Percentiles rank a stretch among this genome's conserved stretches.
These are phyloP conservation scores for Diplosoma virens DNA, from an alignment of 23 tunicate species.

Conservation along the genomic window DNA sequence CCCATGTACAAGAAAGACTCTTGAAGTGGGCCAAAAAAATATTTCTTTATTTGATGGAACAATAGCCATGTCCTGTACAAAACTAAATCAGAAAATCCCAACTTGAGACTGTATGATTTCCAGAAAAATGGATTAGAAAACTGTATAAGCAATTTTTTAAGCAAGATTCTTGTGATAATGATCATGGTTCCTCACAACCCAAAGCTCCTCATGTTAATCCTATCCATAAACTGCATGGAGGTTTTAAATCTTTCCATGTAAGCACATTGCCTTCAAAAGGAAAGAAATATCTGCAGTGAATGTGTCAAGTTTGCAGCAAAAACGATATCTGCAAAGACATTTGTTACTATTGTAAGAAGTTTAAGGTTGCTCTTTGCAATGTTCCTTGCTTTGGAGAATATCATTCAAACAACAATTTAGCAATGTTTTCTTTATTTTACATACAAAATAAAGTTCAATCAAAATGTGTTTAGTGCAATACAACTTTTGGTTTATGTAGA, in stretches of 20 bases:
- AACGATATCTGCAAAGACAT: background rate
- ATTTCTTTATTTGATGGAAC: background rate
- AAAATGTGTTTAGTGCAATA: no score
- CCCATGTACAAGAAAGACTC: background rate
- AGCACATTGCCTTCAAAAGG: background rate
- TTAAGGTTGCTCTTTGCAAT: background rate
- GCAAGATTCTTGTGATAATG: no score
- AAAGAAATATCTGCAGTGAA: background rate
- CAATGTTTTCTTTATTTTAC: no score
- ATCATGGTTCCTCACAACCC: background rate
- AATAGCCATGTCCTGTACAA: background rate
- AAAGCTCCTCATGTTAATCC: background rate
- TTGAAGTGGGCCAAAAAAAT: background rate
- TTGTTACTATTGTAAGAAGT: background rate
- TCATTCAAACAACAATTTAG: no score
- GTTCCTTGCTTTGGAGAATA: background rate
- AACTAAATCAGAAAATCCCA: background rate
- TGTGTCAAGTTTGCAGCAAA: background rate
- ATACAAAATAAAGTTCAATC: no score
- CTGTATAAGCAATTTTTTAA: background rate
- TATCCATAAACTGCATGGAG: background rate
- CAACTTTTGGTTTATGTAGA: no score
- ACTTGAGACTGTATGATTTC: background rate
- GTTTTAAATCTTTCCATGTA: background rate
- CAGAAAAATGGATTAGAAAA: background rate